These are phyloP conservation scores for Brenthis daphne DNA, from an alignment of 2,888 invertebrate species.

Conservation along the genomic window DNA sequence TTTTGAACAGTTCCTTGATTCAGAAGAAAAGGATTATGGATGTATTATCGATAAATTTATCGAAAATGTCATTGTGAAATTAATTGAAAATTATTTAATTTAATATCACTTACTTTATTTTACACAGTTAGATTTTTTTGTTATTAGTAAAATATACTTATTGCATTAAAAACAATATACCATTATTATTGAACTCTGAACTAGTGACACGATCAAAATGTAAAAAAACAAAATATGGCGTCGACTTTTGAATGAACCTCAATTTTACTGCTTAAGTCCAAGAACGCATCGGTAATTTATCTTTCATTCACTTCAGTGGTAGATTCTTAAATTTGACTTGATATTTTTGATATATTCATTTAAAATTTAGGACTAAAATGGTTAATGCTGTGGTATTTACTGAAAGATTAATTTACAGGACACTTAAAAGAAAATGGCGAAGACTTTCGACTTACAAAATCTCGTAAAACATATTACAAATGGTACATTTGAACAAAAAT, in stretches of 20 bases:
- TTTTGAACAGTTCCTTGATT: no score
- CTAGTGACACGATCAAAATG: background rate
- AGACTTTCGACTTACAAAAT: slow-evolving; percentile 53
- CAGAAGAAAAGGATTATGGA: no score
- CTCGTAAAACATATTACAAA: slow-evolving; percentile 65
- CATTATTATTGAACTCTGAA: background rate
- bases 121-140: no score
- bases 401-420: slow-evolving; percentile 28
- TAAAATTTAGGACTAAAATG: slow-evolving; percentile 16
- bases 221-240: slow-evolving; percentile 30
- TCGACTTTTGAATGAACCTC: slow-evolving; percentile 34
- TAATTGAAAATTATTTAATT: no score
- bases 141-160: no score
- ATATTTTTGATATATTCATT: background rate
- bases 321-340: slow-evolving; percentile 47
- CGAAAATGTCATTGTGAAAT: no score
- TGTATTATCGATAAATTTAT: no score
- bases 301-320: slow-evolving; percentile 49
- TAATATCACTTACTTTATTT: no score
- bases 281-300: slow-evolving; percentile 46
- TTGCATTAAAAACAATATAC: no score
- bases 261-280: slow-evolving; percentile 20
- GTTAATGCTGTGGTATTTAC: background rate
- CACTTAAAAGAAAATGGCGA: slow-evolving; percentile 50
- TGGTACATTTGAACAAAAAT: slow-evolving; percentile 58